Conservation (phyloP, 2,888 invertebrate species). For the Macrosoma leucophasiata region DNA sequence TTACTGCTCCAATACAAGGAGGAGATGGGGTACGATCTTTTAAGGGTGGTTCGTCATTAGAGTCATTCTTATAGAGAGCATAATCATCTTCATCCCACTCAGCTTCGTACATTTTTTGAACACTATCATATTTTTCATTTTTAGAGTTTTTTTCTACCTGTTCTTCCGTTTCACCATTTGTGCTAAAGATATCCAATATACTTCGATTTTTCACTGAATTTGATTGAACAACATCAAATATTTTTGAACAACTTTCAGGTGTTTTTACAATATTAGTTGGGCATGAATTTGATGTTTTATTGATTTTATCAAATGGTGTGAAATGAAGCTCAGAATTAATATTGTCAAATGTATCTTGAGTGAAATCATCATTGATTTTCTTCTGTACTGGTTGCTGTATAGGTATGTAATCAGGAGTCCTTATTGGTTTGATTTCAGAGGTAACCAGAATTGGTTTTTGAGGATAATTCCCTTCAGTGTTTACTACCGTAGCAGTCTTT, state of each 20-base stretch:
- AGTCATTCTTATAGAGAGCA: constrained; percentile 54
- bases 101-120: constrained; percentile 44
- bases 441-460: too few relatives aligned
- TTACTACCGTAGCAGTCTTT: too few relatives aligned
- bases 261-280: too few relatives aligned
- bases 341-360: constrained; percentile 38
- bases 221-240: constrained; percentile 41
- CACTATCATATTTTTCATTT: constrained; percentile 42
- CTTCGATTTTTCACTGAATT: constrained; percentile 49
- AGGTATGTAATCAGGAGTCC: too few relatives aligned
- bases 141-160: constrained; percentile 40
- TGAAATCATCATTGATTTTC: constrained; percentile 33
- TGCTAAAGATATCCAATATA: constrained; percentile 62
- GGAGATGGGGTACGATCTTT: constrained; percentile 27
- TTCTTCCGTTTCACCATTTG: constrained; percentile 27
- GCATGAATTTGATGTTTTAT: constrained; percentile 22
- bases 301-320: constrained; percentile 39
- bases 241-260: constrained; percentile 29
- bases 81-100: constrained; percentile 70
- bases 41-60: constrained; percentile 23
- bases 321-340: constrained; percentile 32
- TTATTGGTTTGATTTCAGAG: too few relatives aligned
- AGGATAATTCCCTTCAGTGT: too few relatives aligned
- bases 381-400: constrained; percentile 7
- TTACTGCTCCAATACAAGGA: constrained; percentile 25